Evolutionary conservation across 2,888 invertebrate species (phyloP).

Genomic region (Meloe dianella): DNA sequence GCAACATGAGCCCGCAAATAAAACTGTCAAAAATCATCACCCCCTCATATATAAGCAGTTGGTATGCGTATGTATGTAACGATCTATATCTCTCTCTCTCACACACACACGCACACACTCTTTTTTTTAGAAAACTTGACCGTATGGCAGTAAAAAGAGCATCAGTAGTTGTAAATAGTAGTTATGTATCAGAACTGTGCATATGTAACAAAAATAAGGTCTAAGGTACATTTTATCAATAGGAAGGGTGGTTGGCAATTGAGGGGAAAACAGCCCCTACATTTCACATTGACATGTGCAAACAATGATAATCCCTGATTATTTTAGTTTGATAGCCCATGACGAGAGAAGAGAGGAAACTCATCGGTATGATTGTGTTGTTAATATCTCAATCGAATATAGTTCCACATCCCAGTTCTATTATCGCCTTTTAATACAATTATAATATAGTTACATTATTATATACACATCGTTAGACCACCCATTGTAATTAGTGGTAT

Average conservation of each 20-base stretch:
- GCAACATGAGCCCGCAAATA: constrained; percentile 42
- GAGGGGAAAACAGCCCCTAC: constrained; percentile 33
- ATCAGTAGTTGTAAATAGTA: constrained; percentile 24
- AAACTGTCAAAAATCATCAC: constrained; percentile 37
- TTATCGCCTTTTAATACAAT: constrained; percentile 27
- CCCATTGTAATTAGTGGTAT: background rate
- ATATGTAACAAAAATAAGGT: constrained; percentile 32
- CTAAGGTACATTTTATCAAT: constrained; percentile 19
- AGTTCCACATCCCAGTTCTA: constrained; percentile 9
- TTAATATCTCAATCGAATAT: constrained; percentile 51
- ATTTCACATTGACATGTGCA: constrained; percentile 56
- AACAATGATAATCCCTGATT: constrained; percentile 60
- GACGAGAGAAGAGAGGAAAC: constrained; percentile 42
- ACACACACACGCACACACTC: no score
- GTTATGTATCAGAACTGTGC: constrained; percentile 31
- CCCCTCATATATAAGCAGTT: constrained; percentile 10
- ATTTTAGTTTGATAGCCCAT: constrained; percentile 56
- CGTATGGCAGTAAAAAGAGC: constrained; percentile 58
- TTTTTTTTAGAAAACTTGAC: constrained; percentile 51
- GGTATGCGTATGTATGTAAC: background rate
- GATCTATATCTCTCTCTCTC: background rate
- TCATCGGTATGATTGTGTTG: constrained; percentile 27
- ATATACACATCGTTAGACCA: background rate
- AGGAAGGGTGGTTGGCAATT: constrained; percentile 6
- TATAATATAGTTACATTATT: no score